Evolutionary conservation across 2,888 invertebrate species (phyloP), one percentile per base, ranked within the genome.

Genomic region (Scaeva pyrastri): DNA sequence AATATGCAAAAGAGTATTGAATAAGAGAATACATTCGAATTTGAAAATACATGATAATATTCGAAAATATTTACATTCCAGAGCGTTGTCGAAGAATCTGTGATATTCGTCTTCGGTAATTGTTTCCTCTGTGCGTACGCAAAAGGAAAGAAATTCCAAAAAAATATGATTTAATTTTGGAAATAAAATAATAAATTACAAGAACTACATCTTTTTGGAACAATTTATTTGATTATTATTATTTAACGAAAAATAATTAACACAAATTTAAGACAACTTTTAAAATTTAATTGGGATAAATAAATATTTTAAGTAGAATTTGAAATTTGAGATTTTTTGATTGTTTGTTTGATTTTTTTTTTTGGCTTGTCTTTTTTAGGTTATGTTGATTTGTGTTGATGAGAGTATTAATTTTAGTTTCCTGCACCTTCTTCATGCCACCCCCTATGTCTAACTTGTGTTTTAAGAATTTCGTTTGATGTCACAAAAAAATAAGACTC

Each of bases 41-140:
- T 66, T 10, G 68, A 70, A 71, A 64, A 68, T 21, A 14, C 23
- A 43, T 45, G 23, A 45, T 26, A 23, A 10, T 10, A 31, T 55
- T 64, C 62, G 21, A 56, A 45, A 83, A 91, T 91, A 91, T 91
- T 93, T 95, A 96, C 96, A 96, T 95, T 97, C 97, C 89, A 96
- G 94, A 91, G 96, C 95, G 91, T 95, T 94, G 93, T 96, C 96
- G 93, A 95, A 96, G 93, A 96, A 95, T 93, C 95, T 95, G 92
- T 96, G 96, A 93, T 96, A 96, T 93, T 96, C 96, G 93, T 96
- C 95, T 92, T 95, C 94, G 74, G 96, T 95, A 91, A 95, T 94
- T 88, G 91, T 89, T 88, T 91, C 90, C 89, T 91, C 90, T 90
- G 90, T 80, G 81, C 72, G 77, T 48, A 82, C 82, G 86, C 76